Conservation (phyloP, 1,140 invertebrate genomes). For the Schlechtendalia chinensis region DNA sequence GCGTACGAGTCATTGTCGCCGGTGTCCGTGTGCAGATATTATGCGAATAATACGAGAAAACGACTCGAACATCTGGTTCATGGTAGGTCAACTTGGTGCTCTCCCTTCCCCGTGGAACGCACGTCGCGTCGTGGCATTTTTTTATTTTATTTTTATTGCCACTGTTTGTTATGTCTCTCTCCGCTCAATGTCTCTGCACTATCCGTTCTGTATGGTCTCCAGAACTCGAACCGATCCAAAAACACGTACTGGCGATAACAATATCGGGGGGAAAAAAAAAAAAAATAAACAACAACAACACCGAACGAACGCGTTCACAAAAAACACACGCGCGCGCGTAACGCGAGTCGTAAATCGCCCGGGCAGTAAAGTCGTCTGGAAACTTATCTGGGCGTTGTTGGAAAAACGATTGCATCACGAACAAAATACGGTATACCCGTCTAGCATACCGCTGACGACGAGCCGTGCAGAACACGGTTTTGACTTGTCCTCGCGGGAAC, state of each 20-base stretch:
- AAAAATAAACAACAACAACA: too few relatives aligned
- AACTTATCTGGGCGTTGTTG: constrained; percentile 42
- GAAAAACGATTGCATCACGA: constrained; percentile 18
- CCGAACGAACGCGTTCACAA: not conserved
- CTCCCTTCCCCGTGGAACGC: not conserved
- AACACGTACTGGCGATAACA: constrained; percentile 47
- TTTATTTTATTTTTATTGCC: constrained; percentile 47
- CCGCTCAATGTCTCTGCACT: constrained; percentile 24
- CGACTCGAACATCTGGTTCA: constrained; percentile 34
- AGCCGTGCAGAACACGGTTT: constrained; percentile 2
- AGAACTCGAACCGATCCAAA: constrained; percentile 38
- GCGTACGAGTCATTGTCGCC: constrained; percentile 2
- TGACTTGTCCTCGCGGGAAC: constrained; percentile 17
- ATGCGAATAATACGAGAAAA: constrained; percentile 25
- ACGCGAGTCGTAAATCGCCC: constrained; percentile 37
- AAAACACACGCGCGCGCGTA: not conserved
- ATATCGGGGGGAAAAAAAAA: constrained; percentile 28
- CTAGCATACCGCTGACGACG: constrained; percentile 31
- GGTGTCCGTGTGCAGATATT: not conserved
- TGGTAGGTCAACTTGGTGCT: constrained; percentile 14
- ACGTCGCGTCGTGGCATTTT: not conserved
- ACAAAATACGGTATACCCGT: constrained; percentile 1
- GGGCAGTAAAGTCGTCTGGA: constrained; percentile 49
- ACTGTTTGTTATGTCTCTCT: constrained; percentile 49
- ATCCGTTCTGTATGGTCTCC: constrained; percentile 29